Evolutionary conservation across 2,888 invertebrate genomes (phyloP), one percentile per base, ranked within the genome.

Genomic region (Laspeyria flexula): DNA sequence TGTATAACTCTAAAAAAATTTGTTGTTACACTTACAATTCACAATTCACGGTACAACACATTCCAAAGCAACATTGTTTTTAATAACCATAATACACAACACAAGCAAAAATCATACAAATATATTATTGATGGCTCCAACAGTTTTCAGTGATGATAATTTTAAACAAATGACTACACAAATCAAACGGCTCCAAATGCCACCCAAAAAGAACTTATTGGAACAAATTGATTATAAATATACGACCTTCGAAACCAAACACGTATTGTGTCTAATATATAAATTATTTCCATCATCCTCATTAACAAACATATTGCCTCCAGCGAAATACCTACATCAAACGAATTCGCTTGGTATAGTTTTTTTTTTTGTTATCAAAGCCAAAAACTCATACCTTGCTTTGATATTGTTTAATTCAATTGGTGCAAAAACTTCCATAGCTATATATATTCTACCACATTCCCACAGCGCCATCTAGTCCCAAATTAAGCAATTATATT

Each of bases 301-400:
- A 76, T 80, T 77, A 79, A 56, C 64, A 63, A 67, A 74, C 76
- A 79, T 83, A 79, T 69, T 45, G 85, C 85, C 82, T 37, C 60
- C 43, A 77, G 85, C 79, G 56, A 58, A 66, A 65, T 50, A 75
- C n/a, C n/a, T n/a, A n/a, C 73, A 58, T 63, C 60, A 66, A 66
- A 64, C 73, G 67, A 74, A 77, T 79, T 75, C 61, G 67, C 68
- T 75, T 65, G 73, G 77, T 75, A 75, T 60, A 38, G 13, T 1
- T 42, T 53, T 66, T 79, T 48, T 41, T 75, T 82, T 75, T 75
- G 60, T 60, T 48, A 49, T 43, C 40, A 27, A 40, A 15, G 54
- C 51, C 21, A 47, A 53, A 35, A 43, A 59, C 50, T 58, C 34
- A n/a, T n/a, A n/a, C n/a, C n/a, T n/a, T n/a, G n/a, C n/a, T 41